A percentile compares a stretch with the other conserved stretches of the same genome.
phyloP scores from a whole-genome alignment of 1,140 invertebrate genomes.

The Heliconius eleuchia region DNA sequence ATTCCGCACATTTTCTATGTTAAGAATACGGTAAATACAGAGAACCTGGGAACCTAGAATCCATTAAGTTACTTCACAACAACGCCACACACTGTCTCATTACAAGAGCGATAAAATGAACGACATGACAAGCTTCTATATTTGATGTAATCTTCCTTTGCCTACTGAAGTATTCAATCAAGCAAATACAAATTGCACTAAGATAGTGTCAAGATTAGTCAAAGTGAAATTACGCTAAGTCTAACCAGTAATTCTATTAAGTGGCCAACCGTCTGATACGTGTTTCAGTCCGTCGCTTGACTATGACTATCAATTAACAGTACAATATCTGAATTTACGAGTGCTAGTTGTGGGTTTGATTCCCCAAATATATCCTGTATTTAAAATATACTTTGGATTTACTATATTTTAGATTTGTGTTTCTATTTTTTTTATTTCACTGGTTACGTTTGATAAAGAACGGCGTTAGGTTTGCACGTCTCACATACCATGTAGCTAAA shows the following conservation, averaged over 20 bases:
- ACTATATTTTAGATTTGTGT: too few relatives aligned
- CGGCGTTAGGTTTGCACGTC: too few relatives aligned
- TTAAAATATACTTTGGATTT: too few relatives aligned
- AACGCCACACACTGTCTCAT: neutral
- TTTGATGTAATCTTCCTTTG: too few relatives aligned
- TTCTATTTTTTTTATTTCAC: too few relatives aligned
- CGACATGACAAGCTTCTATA: too few relatives aligned
- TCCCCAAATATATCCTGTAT: neutral
- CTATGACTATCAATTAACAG: slow-evolving; percentile 8
- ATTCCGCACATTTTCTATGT: too few relatives aligned
- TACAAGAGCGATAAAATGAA: neutral
- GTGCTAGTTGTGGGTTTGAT: neutral
- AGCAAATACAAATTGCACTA: neutral
- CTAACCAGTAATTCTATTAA: slow-evolving; percentile 4
- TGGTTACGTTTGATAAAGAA: too few relatives aligned
- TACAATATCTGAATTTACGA: neutral
- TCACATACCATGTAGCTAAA: too few relatives aligned
- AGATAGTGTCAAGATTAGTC: neutral
- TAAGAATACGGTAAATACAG: too few relatives aligned
- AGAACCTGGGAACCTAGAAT: too few relatives aligned
- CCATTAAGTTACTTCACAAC: too few relatives aligned
- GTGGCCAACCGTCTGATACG: neutral
- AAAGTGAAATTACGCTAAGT: slow-evolving; percentile 7
- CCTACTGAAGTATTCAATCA: neutral
- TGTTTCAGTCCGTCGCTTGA: neutral